These are phyloP conservation scores for Diuraphis noxia DNA, from an alignment of 1,140 invertebrate genomes.

Conservation along the genomic window DNA sequence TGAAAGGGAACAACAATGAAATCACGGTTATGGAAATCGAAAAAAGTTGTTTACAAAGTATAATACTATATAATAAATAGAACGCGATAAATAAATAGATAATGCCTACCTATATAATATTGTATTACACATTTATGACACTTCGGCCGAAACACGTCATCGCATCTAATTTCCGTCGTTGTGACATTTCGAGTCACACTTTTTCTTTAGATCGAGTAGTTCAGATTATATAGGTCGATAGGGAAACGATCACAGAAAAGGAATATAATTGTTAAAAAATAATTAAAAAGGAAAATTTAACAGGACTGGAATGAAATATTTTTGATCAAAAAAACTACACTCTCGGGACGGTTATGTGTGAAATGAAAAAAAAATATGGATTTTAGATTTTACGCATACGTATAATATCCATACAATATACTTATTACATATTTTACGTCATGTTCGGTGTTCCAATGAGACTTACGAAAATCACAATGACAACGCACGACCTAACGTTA, in stretches of 20 bases:
- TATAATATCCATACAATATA: neutral
- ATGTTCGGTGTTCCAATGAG: neutral
- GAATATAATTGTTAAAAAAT: neutral
- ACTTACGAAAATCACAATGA: neutral
- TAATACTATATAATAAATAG: neutral
- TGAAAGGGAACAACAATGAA: neutral
- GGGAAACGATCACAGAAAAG: neutral
- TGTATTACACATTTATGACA: neutral
- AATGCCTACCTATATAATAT: neutral
- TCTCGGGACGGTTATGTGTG: neutral
- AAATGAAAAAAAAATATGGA: neutral
- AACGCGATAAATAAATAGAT: neutral
- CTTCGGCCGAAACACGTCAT: neutral
- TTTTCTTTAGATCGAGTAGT: neutral
- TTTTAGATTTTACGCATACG: neutral
- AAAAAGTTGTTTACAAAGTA: slow-evolving; percentile 31
- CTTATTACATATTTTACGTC: neutral
- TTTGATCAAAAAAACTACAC: neutral
- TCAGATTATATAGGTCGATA: neutral
- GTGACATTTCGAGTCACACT: neutral
- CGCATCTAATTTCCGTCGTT: slow-evolving; percentile 20
- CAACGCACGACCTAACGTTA: neutral
- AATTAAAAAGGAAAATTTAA: neutral
- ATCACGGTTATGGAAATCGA: neutral
- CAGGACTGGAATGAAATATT: neutral